Evolutionary conservation across 2,888 invertebrate genomes (phyloP), one percentile per base, ranked within the genome.

Genomic region (Nebria brevicollis): DNA sequence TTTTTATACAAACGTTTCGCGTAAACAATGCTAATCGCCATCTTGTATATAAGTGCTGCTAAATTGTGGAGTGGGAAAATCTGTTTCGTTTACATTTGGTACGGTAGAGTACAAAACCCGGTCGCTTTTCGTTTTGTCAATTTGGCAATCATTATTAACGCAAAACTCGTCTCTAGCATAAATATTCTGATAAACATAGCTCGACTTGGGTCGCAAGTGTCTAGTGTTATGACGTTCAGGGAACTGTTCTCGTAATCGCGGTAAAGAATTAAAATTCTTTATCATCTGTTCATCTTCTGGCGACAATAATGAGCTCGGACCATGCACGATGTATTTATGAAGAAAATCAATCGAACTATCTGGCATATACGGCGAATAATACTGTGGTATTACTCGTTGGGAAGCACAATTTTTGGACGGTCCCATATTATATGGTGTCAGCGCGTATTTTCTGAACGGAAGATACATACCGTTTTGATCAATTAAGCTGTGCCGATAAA

Each of bases 381-480:
- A 86, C 34, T 87, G 86, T 11, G 88, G 88, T 83, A 87, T 86
- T 41, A 88, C 85, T 85, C 87, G 87, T 84, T 87, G 87, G 78
- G 85, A 87, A 85, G 88, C 86, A 85, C 88, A 88, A 84, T 88
- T 87, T 84, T 87, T 87, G 86, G 88, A 87, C 86, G 88, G 88
- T 84, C 87, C 86, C 43, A 87, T 87, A 84, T 87, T 86, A 83
- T 87, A 87, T 54, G 87, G 86, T 75, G 87, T 87, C 74, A 87
- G 86, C 66, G 88, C 83, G 82, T 87, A 87, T 83, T 88, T 88
- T 85, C 87, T 88, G 72, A 88, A 84, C 64, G 88, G 88, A 83
- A 87, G 87, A 87, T 89, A 89, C 89, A 84, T 89, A 89, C 89
- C 89, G 84, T 88, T 87, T 78, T 87, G 88, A 85, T 89, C 89